Evolutionary conservation across 2,888 invertebrate species (phyloP), one percentile per base, ranked within the genome.

Genomic region (Nomada lathburiana): DNA sequence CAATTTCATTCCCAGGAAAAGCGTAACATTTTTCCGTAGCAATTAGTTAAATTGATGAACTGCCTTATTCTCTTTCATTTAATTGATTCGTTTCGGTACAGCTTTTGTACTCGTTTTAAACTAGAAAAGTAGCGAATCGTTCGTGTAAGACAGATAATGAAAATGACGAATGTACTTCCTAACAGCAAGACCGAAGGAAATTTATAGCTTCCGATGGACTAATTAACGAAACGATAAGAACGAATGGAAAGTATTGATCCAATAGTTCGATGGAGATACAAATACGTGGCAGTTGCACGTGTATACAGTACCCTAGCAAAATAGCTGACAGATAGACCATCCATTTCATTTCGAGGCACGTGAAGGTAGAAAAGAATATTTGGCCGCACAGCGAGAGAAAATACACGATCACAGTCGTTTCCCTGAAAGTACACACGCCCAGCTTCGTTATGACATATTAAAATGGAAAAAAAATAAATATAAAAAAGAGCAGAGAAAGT

Each of bases 391-490:
- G 65, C n/a, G 88, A 84, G n/a, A 92, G 71, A 44, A 92, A 90
- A 74, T 92, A 92, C 7, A 92, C 91, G 2, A 74, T 80, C 1
- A 92, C 89, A 0, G 96, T 96, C 0, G 95, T 96, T 80, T 94
- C 94, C 90, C 96, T 96, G 93, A 53, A 94, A 93, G 18, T 68
- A 70, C 23, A 44, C 36, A 47, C 2, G 42, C 23, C 16, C 47
- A 47, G 42, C 59, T 70, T 70, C 18, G 23, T 53, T 62, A 59
- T 18, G 44, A 52, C 50, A 26, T 53, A 20, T 44, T 55, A 57
- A 47, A 63, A 55, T 11, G n/a, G 16, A 23, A 10, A 4, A n/a
- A 63, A 13, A 23, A 63, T 2, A 16, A 1, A 18, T 16, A 55
- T 0, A 10, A 16, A 67, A 52, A 9, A 50, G 26, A 23, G 20